Percentiles rank a stretch among this genome's conserved stretches.
Conservation (phyloP, 2,113 vertebrate species). For the Oncorhynchus mykiss region DNA sequence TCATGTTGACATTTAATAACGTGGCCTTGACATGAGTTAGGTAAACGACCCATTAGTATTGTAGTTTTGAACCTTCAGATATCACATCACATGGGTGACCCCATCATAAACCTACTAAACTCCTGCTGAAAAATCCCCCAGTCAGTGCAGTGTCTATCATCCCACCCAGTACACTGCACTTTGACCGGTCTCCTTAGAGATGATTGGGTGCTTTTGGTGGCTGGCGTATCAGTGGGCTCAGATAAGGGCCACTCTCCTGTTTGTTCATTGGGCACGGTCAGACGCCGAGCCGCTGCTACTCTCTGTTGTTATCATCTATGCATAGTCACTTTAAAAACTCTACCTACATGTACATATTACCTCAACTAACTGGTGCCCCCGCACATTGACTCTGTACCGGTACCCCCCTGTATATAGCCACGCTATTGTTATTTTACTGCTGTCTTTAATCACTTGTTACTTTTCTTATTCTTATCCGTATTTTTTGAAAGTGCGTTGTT, state of each 20-base stretch:
- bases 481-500: too few relatives aligned
- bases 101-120: constrained; percentile 31
- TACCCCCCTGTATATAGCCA: too few relatives aligned
- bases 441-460: too few relatives aligned
- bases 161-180: constrained; percentile 46
- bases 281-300: constrained; percentile 14
- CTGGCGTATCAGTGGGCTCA: constrained; percentile 39
- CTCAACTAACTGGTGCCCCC: too few relatives aligned
- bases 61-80: constrained; percentile 17
- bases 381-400: too few relatives aligned
- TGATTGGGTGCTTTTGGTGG: constrained; percentile 40
- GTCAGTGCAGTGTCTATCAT: constrained; percentile 41
- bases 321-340: too few relatives aligned
- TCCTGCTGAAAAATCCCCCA: constrained; percentile 23
- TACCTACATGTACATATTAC: too few relatives aligned
- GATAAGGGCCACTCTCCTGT: constrained; percentile 62
- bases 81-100: constrained; percentile 24
- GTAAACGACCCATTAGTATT: constrained; percentile 25
- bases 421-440: too few relatives aligned
- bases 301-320: too few relatives aligned
- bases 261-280: constrained; percentile 53
- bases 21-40: constrained; percentile 14
- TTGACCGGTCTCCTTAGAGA: constrained; percentile 57
- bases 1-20: neutral
- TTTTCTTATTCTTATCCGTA: too few relatives aligned